phyloP scores from a whole-genome alignment of 2,888 invertebrate genomes.

The Xylocampa areola region DNA sequence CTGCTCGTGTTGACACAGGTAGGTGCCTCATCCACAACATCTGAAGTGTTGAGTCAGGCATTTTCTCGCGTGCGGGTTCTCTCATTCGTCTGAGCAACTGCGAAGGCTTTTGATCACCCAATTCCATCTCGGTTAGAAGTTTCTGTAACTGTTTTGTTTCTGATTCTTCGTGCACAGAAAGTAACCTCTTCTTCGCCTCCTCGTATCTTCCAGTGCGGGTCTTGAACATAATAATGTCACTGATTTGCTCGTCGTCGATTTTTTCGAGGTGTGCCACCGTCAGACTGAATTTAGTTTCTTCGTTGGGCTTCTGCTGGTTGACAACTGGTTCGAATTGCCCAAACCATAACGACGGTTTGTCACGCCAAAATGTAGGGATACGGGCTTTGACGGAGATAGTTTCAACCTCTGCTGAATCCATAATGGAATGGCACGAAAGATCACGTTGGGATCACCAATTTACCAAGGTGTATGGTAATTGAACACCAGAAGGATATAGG shows the following conservation, averaged over 20 bases:
- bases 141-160: conserved; percentile 6
- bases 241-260: conserved; percentile 8
- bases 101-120: conserved; percentile 7
- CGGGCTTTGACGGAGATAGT: conserved; percentile 9
- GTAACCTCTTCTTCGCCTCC: too few relatives aligned
- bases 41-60: neutral
- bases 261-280: too few relatives aligned
- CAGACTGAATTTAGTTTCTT: conserved; percentile 9
- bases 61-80: conserved; percentile 1
- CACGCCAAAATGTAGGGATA: conserved; percentile 3
- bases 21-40: conserved; percentile 4
- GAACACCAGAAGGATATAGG: too few relatives aligned
- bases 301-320: conserved; percentile 8
- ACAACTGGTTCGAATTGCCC: conserved; percentile 13
- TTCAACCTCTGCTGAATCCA: neutral
- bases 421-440: neutral
- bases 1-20: conserved; percentile 1
- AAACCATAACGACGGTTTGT: conserved; percentile 7
- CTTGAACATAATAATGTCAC: conserved; percentile 9
- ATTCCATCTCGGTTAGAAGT: conserved; percentile 6
- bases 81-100: conserved; percentile 8
- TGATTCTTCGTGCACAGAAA: too few relatives aligned
- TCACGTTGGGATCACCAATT: conserved; percentile 6
- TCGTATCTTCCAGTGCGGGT: conserved; percentile 8
- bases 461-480: too few relatives aligned